Conservation (phyloP, 2,888 invertebrate genomes). For the Tholera decimalis region DNA sequence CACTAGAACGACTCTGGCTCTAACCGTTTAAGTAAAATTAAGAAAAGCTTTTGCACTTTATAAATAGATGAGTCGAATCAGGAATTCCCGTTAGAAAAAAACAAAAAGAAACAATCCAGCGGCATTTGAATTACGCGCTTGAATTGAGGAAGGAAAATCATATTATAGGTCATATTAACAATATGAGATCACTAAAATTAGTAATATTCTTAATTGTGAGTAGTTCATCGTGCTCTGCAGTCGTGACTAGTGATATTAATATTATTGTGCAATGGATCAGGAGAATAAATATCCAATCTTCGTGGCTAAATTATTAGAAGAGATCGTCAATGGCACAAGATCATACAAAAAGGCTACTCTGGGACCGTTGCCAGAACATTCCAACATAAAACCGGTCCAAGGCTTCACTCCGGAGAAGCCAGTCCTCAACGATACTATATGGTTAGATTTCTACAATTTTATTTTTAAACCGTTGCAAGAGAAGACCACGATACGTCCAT, state of each 20-base stretch:
- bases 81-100: not conserved
- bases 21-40: no score
- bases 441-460: no score
- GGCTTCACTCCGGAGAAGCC: no score
- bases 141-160: constrained; percentile 22
- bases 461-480: no score
- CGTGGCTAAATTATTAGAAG: not conserved
- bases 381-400: not conserved
- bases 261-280: constrained; percentile 12
- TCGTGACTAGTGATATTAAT: not conserved
- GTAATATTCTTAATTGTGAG: constrained; percentile 8
- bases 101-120: not conserved
- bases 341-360: no score
- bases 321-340: not conserved
- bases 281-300: not conserved
- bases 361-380: not conserved
- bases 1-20: not conserved
- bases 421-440: no score
- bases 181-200: not conserved
- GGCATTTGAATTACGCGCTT: not conserved
- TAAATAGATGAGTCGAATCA: not conserved
- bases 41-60: not conserved
- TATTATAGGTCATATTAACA: not conserved
- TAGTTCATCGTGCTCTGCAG: not conserved
- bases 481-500: no score